Conservation (phyloP, 2,797 vertebrate genomes). For the Galaxias olidus region DNA sequence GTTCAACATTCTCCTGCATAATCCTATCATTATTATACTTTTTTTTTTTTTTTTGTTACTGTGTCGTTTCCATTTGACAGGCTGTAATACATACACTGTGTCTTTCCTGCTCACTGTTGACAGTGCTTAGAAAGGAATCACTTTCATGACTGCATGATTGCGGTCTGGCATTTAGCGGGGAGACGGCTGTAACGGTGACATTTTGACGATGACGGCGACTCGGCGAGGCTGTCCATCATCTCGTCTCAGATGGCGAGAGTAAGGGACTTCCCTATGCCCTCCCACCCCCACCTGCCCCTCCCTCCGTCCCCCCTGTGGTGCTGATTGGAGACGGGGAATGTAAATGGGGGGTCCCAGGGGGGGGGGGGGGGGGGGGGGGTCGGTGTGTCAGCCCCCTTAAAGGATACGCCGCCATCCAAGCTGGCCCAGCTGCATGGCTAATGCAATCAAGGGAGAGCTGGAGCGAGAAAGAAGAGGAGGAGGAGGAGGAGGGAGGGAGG, state of each 20-base stretch:
- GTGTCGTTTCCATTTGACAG: no score
- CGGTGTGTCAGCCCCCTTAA: conserved; percentile 3
- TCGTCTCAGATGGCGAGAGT: conserved; percentile 14
- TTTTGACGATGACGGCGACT: conserved; percentile 23
- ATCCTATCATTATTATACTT: conserved; percentile 25
- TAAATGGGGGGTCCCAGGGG: conserved; percentile 35
- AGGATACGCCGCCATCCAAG: conserved; percentile 15
- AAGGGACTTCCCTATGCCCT: conserved; percentile 3
- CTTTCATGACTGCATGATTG: conserved; percentile 46
- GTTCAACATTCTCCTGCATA: conserved; percentile 42
- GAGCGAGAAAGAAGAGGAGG: no score
- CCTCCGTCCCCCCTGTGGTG: conserved; percentile 3
- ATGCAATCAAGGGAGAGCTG: conserved; percentile 4
- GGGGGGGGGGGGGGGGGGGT: neutral
- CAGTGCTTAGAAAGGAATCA: conserved; percentile 50
- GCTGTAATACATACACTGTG: conserved; percentile 10
- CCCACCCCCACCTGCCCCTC: conserved; percentile 1
- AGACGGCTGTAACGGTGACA: conserved; percentile 30
- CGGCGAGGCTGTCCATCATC: conserved; percentile 33
- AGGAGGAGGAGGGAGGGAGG: no score
- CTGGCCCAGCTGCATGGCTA: conserved; percentile 10
- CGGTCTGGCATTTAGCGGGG: conserved; percentile 25
- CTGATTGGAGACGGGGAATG: conserved; percentile 35
- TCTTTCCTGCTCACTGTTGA: conserved; percentile 29
- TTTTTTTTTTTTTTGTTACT: no score